Percentiles rank a stretch among this genome's conserved stretches.
phyloP scores from a whole-genome alignment of 2,797 vertebrate genomes.

The Cyclopterus lumpus region DNA sequence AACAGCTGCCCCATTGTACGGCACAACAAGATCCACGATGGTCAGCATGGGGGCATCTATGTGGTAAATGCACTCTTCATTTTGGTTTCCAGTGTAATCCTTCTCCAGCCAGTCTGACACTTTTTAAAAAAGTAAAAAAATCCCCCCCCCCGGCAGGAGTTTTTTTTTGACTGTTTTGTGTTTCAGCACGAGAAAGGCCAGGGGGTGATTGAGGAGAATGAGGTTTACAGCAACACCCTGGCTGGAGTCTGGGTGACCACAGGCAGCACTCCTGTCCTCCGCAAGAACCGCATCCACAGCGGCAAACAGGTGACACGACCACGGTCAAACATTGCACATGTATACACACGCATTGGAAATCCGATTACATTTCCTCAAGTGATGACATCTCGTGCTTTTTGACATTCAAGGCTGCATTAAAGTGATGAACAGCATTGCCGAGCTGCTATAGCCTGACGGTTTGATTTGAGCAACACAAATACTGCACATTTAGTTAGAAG shows the following conservation, averaged over 20 bases:
- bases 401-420: neutral
- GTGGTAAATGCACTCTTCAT: conserved; percentile 88
- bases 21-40: conserved; percentile 99
- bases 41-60: conserved; percentile 98
- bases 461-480: neutral
- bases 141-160: neutral
- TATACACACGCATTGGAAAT: neutral
- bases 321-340: neutral
- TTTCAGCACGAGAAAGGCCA: conserved; percentile 98
- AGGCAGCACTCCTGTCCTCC: conserved; percentile 96
- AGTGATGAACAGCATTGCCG: neutral
- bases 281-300: conserved; percentile 98
- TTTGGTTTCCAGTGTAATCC: neutral
- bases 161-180: conserved; percentile 22
- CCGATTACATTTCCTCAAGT: neutral
- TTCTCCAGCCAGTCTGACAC: neutral
- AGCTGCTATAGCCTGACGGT: neutral
- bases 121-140: too few species aligned
- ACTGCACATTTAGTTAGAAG: neutral
- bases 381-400: neutral
- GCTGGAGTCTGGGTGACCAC: conserved; percentile 99
- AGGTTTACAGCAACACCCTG: conserved; percentile 99
- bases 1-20: conserved; percentile 99
- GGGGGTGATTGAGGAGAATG: conserved; percentile 99
- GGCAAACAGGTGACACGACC: conserved; percentile 91